These are phyloP conservation scores for Xenopus tropicalis DNA, from an alignment of 2,113 vertebrate species.

Conservation along the genomic window DNA sequence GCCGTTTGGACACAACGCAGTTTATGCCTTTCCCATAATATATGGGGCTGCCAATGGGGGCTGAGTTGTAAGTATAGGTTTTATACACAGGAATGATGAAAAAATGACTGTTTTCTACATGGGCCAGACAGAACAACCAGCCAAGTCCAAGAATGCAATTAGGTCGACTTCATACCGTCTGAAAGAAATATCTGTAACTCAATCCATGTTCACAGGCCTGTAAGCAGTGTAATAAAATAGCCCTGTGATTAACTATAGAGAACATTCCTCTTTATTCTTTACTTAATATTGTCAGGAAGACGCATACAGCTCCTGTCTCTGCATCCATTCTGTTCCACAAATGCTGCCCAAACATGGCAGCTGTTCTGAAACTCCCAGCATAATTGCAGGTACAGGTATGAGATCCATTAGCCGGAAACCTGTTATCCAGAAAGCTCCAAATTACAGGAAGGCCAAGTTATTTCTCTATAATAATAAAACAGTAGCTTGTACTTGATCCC, in stretches of 20 bases:
- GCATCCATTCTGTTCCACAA: too few species aligned
- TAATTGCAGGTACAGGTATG: too few species aligned
- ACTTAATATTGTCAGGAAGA: too few species aligned
- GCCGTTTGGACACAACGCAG: conserved; percentile 23
- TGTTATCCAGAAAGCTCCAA: too few species aligned
- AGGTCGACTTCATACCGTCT: background rate
- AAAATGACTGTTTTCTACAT: conserved; percentile 21
- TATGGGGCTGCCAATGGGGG: conserved; percentile 17
- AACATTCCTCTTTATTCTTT: too few species aligned
- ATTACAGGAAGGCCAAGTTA: too few species aligned
- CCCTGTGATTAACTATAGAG: background rate
- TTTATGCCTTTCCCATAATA: conserved; percentile 17
- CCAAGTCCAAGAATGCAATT: conserved; percentile 17
- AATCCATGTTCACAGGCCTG: background rate
- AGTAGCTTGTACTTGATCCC: too few species aligned
- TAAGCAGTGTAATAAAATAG: background rate
- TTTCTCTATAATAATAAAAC: too few species aligned
- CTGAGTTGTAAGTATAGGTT: conserved; percentile 24
- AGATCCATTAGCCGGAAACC: too few species aligned
- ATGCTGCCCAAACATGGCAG: too few species aligned
- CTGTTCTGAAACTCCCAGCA: too few species aligned
- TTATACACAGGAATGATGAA: conserved; percentile 13
- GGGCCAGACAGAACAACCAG: conserved; percentile 3
- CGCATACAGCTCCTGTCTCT: too few species aligned
- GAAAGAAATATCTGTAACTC: background rate